Percentiles rank a stretch among this genome's conserved stretches.
These are phyloP conservation scores for Eumeta japonica DNA, from an alignment of 1,140 invertebrate genomes.

Conservation along the genomic window DNA sequence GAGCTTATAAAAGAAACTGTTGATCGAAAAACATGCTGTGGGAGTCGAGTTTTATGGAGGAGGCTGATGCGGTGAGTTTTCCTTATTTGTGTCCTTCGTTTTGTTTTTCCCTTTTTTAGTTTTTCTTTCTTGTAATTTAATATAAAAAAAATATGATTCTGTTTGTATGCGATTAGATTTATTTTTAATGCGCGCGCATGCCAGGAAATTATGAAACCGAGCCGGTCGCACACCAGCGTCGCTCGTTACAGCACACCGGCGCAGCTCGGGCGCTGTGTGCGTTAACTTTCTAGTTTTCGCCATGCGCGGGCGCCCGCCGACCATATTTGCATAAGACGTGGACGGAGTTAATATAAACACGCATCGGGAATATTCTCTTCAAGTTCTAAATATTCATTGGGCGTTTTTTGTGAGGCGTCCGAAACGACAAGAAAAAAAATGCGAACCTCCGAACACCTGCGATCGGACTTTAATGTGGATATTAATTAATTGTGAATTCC, in stretches of 20 bases:
- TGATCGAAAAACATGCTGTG: constrained; percentile 42
- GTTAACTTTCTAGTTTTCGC: constrained; percentile 57
- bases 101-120: too few species aligned
- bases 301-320: constrained; percentile 24
- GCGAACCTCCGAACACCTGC: too few species aligned
- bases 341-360: constrained; percentile 48
- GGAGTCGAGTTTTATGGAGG: constrained; percentile 41
- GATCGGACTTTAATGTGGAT: constrained; percentile 40
- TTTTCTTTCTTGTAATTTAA: too few species aligned
- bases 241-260: constrained; percentile 9
- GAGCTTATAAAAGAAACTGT: not conserved
- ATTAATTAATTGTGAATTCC: constrained; percentile 44
- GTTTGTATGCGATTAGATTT: too few species aligned
- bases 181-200: constrained; percentile 14
- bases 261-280: constrained; percentile 29
- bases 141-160: too few species aligned
- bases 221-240: constrained; percentile 12
- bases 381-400: constrained; percentile 40
- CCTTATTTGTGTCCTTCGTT: constrained; percentile 6
- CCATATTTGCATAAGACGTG: constrained; percentile 55
- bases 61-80: constrained; percentile 42
- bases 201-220: constrained; percentile 30
- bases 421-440: too few species aligned
- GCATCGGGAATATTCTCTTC: constrained; percentile 1
- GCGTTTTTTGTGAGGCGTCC: too few species aligned